phyloP scores from a whole-genome alignment of 2,797 vertebrate species.

The Catharus ustulatus region DNA sequence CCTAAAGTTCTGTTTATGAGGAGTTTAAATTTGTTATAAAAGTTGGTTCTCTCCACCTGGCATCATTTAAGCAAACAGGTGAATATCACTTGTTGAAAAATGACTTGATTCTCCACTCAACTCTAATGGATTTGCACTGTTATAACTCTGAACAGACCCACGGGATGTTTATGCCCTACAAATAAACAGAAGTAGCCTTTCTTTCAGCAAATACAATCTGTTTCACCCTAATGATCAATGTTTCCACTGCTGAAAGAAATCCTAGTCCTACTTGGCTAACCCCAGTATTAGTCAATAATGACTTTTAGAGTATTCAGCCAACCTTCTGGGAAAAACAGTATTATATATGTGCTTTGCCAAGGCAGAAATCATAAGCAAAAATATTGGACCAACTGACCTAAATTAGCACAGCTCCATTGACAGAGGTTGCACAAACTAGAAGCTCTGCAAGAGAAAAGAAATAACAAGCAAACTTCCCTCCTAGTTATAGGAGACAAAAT shows the following conservation, averaged over 20 bases:
- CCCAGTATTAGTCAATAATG: slow-evolving; percentile 24
- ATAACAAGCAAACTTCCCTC: neutral
- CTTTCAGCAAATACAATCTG: slow-evolving; percentile 50
- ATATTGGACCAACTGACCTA: slow-evolving; percentile 36
- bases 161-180: neutral
- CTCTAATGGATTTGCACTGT: slow-evolving; percentile 18
- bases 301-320: neutral
- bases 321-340: slow-evolving; percentile 20
- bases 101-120: neutral
- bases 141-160: neutral
- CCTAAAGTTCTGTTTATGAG: slow-evolving; percentile 45
- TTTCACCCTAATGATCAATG: neutral
- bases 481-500: neutral
- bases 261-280: slow-evolving; percentile 31
- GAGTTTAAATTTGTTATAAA: slow-evolving; percentile 38
- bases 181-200: slow-evolving; percentile 50
- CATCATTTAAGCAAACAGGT: slow-evolving; percentile 47
- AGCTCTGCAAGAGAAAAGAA: neutral
- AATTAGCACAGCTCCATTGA: slow-evolving; percentile 7
- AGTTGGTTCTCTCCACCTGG: slow-evolving; percentile 38
- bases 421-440: neutral
- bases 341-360: slow-evolving; percentile 11
- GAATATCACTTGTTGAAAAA: slow-evolving; percentile 25
- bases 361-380: slow-evolving; percentile 43
- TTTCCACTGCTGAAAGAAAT: slow-evolving; percentile 33